Evolutionary conservation across 37 sponge, comb jelly and placozoan genomes (phyloP).

Genomic region (Bolinopsis microptera): DNA sequence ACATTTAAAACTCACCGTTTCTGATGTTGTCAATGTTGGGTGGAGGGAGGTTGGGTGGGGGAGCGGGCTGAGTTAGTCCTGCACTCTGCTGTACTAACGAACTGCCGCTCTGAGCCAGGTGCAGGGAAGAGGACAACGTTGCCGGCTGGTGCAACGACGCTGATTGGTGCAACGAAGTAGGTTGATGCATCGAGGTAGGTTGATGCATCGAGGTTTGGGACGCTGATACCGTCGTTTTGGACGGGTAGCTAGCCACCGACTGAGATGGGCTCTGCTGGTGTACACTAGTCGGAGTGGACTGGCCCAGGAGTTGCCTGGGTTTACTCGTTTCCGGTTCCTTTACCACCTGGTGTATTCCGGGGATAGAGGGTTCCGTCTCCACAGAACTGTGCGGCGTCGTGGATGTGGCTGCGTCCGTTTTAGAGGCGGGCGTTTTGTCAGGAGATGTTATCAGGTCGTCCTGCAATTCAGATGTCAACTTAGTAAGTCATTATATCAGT

Average conservation of each 20-base stretch:
- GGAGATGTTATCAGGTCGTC: not conserved
- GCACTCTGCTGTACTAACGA: not conserved
- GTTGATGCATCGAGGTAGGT: not conserved
- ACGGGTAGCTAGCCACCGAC: too few relatives aligned
- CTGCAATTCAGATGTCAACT: too few relatives aligned
- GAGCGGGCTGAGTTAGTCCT: not conserved
- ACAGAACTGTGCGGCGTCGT: slow-evolving; percentile 53
- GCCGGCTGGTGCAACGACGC: not conserved
- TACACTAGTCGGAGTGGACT: not conserved
- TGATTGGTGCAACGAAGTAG: not conserved
- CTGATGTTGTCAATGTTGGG: slow-evolving; percentile 66
- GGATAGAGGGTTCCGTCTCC: not conserved
- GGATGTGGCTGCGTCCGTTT: slow-evolving; percentile 56
- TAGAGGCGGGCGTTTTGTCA: slow-evolving; percentile 19
- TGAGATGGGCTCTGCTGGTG: not conserved
- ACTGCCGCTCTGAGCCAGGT: not conserved
- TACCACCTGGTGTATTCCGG: slow-evolving; percentile 3
- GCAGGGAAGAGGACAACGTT: not conserved
- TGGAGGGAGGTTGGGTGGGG: slow-evolving; percentile 58
- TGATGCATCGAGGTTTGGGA: not conserved
- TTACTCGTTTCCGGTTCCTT: not conserved
- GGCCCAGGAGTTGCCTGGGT: not conserved
- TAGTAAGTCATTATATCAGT: too few relatives aligned
- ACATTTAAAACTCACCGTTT: slow-evolving; percentile 10
- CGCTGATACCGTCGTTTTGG: not conserved